These are phyloP conservation scores for Protaetia brevitarsis DNA, from an alignment of 1,140 invertebrate genomes.

Conservation along the genomic window DNA sequence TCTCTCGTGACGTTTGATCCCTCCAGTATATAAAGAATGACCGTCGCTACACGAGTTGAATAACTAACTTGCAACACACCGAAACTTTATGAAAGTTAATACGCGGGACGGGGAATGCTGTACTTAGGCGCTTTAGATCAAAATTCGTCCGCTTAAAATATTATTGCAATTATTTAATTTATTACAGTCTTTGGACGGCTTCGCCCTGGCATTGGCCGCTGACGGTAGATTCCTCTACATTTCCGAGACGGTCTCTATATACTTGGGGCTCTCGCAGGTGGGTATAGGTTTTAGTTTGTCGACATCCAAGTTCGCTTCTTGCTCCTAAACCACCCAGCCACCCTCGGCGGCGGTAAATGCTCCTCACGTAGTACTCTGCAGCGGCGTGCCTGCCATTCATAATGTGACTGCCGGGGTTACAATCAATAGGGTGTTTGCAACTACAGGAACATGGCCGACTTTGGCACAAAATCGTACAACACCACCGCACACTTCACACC, in stretches of 20 bases:
- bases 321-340: conserved; percentile 27
- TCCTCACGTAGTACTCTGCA: conserved; percentile 61
- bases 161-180: conserved; percentile 27
- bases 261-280: conserved; percentile 96
- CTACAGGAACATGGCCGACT: conserved; percentile 55
- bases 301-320: conserved; percentile 22
- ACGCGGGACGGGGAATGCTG: not conserved
- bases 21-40: conserved; percentile 50
- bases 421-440: conserved; percentile 63
- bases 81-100: conserved; percentile 17
- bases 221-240: conserved; percentile 97
- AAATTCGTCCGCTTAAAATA: not conserved
- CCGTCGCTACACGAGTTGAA: conserved; percentile 47
- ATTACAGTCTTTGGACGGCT: conserved; percentile 91
- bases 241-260: conserved; percentile 98
- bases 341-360: conserved; percentile 52
- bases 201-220: conserved; percentile 89
- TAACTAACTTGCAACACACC: conserved; percentile 38
- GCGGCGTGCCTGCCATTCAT: conserved; percentile 62
- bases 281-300: conserved; percentile 45
- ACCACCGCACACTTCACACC: too few relatives aligned
- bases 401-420: conserved; percentile 53
- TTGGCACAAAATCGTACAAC: too few relatives aligned
- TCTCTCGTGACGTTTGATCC: conserved; percentile 42
- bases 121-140: too few relatives aligned